Conservation (phyloP, 64 coral and sea anemone genomes). For the Platygyra sinensis region DNA sequence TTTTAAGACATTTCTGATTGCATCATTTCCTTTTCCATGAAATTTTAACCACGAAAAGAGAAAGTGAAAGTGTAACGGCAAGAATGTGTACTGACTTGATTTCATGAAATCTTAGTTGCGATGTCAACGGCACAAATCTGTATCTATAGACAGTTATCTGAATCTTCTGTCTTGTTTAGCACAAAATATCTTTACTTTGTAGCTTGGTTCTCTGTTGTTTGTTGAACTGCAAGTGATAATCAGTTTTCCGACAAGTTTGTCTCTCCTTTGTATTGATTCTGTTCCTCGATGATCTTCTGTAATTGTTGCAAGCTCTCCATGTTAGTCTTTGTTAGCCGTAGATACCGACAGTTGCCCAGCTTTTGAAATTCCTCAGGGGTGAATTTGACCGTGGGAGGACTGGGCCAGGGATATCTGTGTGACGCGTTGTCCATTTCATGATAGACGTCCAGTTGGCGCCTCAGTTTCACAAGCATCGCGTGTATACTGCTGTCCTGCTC, state of each 20-base stretch:
- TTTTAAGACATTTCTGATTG: background rate
- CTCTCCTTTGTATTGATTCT: background rate
- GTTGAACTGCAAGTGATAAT: background rate
- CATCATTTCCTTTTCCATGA: too few species aligned
- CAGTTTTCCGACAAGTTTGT: background rate
- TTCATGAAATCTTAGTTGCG: too few species aligned
- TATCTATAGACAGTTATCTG: too few species aligned
- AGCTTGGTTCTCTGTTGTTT: background rate
- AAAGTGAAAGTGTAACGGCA: too few species aligned
- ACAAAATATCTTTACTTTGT: background rate
- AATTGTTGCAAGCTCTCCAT: constrained; percentile 16
- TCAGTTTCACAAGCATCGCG: constrained; percentile 73
- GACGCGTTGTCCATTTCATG: constrained; percentile 68
- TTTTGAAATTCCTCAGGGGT: constrained; percentile 79
- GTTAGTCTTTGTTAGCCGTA: constrained; percentile 14
- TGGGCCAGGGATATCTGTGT: constrained; percentile 88
- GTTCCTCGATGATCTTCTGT: background rate
- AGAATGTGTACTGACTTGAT: too few species aligned
- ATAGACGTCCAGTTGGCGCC: constrained; percentile 68
- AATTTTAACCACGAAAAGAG: too few species aligned
- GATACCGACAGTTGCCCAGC: constrained; percentile 74
- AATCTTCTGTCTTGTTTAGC: too few species aligned
- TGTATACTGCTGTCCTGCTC: constrained; percentile 66
- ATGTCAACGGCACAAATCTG: too few species aligned
- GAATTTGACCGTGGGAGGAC: constrained; percentile 51